phyloP scores from a whole-genome alignment of 23 tunicate species.

The Phallusia fumigata region DNA sequence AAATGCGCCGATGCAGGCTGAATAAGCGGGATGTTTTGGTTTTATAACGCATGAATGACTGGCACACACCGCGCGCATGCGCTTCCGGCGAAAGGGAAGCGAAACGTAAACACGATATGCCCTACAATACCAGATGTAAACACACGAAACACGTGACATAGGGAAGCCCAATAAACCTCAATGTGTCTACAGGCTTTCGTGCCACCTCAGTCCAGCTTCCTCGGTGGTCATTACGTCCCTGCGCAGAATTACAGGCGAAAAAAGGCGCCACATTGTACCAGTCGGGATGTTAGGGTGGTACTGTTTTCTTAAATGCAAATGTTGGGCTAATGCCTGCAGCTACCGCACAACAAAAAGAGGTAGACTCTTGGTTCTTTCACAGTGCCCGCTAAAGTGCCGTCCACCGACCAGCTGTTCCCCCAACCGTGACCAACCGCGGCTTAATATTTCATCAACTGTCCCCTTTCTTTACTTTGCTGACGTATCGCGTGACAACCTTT shows the following conservation, averaged over 20 bases:
- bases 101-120: not conserved
- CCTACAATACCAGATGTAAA: not conserved
- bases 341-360: too few relatives aligned
- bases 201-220: too few relatives aligned
- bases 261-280: too few relatives aligned
- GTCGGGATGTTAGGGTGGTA: too few relatives aligned
- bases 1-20: not conserved
- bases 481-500: not conserved
- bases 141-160: not conserved
- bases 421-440: not conserved
- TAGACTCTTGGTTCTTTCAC: too few relatives aligned
- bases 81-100: not conserved
- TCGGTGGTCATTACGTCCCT: too few relatives aligned
- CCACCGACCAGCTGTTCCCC: constrained; percentile 1
- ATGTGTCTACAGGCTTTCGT: too few relatives aligned
- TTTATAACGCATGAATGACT: not conserved
- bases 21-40: not conserved
- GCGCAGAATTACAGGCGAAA: too few relatives aligned
- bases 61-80: not conserved
- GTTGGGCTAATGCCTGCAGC: too few relatives aligned
- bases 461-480: not conserved
- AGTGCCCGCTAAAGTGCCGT: not conserved
- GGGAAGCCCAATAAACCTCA: too few relatives aligned
- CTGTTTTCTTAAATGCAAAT: too few relatives aligned
- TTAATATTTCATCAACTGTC: constrained; percentile 6